These are phyloP conservation scores for Oryzias celebensis DNA, from an alignment of 2,113 vertebrate species.

Conservation along the genomic window DNA sequence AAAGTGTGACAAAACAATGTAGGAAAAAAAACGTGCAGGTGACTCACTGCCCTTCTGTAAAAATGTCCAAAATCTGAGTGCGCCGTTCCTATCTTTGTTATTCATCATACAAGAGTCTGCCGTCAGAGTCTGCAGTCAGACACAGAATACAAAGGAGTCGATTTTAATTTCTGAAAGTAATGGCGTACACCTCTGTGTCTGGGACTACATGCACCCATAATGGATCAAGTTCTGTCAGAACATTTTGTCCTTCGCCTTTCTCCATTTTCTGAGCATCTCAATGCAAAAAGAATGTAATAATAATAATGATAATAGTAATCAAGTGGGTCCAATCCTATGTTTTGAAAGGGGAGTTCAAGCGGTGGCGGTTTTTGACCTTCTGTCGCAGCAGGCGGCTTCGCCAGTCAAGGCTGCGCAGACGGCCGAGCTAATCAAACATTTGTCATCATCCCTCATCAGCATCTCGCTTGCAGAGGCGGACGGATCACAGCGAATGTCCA, in stretches of 20 bases:
- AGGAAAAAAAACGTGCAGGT: neutral
- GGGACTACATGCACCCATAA: constrained; percentile 34
- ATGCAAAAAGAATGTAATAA: constrained; percentile 24
- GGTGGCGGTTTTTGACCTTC: constrained; percentile 41
- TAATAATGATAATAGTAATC: too few relatives aligned
- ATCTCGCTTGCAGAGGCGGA: constrained; percentile 59
- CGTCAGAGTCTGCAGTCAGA: constrained; percentile 37
- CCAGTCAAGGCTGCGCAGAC: constrained; percentile 45
- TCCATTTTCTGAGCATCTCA: constrained; percentile 27
- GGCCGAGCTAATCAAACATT: constrained; percentile 39
- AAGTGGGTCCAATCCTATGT: too few relatives aligned
- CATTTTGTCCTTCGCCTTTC: constrained; percentile 45
- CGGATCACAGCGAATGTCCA: constrained; percentile 48
- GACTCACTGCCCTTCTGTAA: neutral
- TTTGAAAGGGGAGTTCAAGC: too few relatives aligned
- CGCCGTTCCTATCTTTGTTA: constrained; percentile 27
- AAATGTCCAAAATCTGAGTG: constrained; percentile 7
- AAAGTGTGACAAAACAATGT: neutral
- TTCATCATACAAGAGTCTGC: constrained; percentile 33
- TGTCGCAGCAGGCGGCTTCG: neutral
- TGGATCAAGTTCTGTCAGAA: constrained; percentile 41
- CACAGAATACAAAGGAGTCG: constrained; percentile 52
- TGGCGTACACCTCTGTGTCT: constrained; percentile 36
- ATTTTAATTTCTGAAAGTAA: constrained; percentile 61
- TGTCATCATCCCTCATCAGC: constrained; percentile 70